phyloP scores from a whole-genome alignment of 2,113 vertebrate species.

The Phainopepla nitens region DNA sequence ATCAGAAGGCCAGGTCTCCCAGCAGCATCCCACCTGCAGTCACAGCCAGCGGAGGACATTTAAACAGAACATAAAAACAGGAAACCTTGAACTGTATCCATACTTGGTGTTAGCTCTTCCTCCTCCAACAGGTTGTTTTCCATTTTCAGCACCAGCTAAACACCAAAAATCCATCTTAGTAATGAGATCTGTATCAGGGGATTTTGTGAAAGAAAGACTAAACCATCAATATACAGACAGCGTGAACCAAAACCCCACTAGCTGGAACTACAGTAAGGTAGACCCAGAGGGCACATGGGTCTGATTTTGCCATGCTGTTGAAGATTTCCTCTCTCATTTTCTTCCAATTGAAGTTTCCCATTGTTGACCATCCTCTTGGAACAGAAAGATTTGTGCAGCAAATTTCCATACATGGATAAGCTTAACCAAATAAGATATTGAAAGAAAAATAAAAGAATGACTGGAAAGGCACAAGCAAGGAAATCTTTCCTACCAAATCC shows the following conservation, averaged over 20 bases:
- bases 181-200: background rate
- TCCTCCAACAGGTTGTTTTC: background rate
- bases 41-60: background rate
- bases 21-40: background rate
- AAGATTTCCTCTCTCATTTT: background rate
- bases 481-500: background rate
- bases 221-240: background rate
- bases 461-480: background rate
- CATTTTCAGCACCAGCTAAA: background rate
- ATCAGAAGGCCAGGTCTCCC: background rate
- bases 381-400: background rate
- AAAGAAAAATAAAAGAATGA: background rate
- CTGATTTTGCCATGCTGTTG: background rate
- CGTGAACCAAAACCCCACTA: fast-evolving
- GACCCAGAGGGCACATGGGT: background rate
- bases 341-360: background rate
- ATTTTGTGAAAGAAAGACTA: background rate
- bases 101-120: background rate
- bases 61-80: background rate
- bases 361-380: background rate
- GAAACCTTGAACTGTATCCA: background rate
- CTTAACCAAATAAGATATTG: background rate
- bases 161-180: background rate
- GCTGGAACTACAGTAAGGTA: background rate
- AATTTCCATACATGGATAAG: background rate